phyloP scores from a whole-genome alignment of 2,888 invertebrate species.

The Rosalia funebris region DNA sequence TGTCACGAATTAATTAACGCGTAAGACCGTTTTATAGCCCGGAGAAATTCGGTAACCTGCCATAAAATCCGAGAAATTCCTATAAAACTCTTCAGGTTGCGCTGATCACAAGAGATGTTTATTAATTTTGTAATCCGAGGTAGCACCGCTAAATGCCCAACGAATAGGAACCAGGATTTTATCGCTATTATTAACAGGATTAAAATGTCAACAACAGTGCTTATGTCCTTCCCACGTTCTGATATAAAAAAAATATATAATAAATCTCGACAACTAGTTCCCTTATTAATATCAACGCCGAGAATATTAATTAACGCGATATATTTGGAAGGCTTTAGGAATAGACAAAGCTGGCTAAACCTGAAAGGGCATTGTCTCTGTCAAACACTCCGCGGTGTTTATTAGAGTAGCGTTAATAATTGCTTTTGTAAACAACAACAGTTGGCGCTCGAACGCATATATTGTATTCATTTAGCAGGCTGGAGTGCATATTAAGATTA shows the following conservation, averaged over 20 bases:
- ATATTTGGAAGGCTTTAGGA: not conserved
- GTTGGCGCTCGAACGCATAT: not conserved
- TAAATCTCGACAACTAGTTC: not conserved
- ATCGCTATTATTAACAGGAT: slow-evolving; percentile 2
- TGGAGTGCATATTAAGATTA: not conserved
- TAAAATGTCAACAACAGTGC: not conserved
- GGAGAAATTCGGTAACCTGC: not conserved
- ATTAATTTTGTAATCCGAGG: not conserved
- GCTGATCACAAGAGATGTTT: not conserved
- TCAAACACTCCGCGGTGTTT: no score
- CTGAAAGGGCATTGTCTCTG: no score
- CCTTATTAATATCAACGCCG: no score
- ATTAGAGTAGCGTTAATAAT: no score
- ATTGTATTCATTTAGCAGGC: not conserved
- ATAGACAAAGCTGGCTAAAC: no score
- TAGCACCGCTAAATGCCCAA: not conserved
- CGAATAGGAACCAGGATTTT: not conserved
- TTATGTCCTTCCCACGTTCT: not conserved
- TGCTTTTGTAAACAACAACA: no score
- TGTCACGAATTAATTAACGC: not conserved
- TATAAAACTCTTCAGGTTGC: not conserved
- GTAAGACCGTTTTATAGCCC: not conserved
- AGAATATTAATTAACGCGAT: no score
- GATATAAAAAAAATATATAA: not conserved
- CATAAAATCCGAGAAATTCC: not conserved